Evolutionary conservation across 1,140 invertebrate species (phyloP), one percentile per base, ranked within the genome.

Genomic region (Neodiprion lecontei): DNA sequence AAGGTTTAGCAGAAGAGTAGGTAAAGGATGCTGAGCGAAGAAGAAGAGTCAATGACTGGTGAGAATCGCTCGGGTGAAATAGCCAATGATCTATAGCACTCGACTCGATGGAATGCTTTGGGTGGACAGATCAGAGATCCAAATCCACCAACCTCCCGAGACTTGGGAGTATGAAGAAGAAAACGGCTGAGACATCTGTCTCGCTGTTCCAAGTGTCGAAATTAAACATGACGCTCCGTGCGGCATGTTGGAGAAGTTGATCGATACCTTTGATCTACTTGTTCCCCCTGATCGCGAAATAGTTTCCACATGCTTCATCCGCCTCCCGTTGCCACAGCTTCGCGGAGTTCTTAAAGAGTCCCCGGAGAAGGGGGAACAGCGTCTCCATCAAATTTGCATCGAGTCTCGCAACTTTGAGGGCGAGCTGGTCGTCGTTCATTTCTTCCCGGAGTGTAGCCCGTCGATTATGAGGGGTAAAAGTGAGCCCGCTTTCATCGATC

Each of bases 31-130:
- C 28, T 40, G 28, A 40, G 28, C 28, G 28, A 40, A 40, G 28
- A 40, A 40, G 53, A 61, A 61, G 53, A 61, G 53, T 61, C 53
- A 61, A 61, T 61, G 53, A 61, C 53, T 61, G n/a, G 53, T 12
- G n/a, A 17, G 53, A 61, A 12, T 17, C 53, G 53, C n/a, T 61
- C 53, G 53, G 53, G n/a, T 17, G 53, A 61, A 17, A 14, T 12
- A 61, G n/a, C 8, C 9, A 61, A 61, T 61, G 53, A 61, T 17
- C 11, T 17, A 17, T 61, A 61, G n/a, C 53, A 61, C 53, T 61
- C 9, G 53, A 61, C 53, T 14, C 11, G n/a, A 61, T 61, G 53
- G 53, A 61, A 61, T 61, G 53, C n/a, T 4, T 7, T 9, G n/a
- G 53, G 11, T 17, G 53, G 53, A 61, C 53, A 61, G 53, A 9